Evolutionary conservation across 2,888 invertebrate species (phyloP).

Genomic region (Chymomyza fuscimana): DNA sequence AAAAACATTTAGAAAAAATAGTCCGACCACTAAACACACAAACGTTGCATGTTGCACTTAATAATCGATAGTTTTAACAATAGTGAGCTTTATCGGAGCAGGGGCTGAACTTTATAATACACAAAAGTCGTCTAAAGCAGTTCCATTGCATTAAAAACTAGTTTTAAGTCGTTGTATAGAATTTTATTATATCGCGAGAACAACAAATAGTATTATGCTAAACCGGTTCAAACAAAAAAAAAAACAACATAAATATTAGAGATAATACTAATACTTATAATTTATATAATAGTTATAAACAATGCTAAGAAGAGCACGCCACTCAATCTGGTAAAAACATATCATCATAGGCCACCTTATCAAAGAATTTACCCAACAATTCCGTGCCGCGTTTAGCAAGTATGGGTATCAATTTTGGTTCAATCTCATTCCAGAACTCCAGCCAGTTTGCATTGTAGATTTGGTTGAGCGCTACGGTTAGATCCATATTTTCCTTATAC

Average conservation of each 20-base stretch:
- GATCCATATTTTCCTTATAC: slow-evolving; percentile 35
- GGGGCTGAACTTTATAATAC: too few species aligned
- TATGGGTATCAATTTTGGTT: slow-evolving; percentile 23
- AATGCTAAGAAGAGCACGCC: neutral
- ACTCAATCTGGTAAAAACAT: slow-evolving; percentile 24
- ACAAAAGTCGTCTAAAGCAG: slow-evolving; percentile 18
- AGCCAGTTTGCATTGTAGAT: slow-evolving; percentile 39
- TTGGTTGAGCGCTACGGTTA: slow-evolving; percentile 29
- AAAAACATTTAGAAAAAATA: too few species aligned
- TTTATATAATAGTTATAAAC: neutral
- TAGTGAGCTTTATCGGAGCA: neutral
- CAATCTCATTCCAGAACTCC: slow-evolving; percentile 40
- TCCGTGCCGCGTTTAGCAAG: slow-evolving; percentile 18
- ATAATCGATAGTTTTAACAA: neutral
- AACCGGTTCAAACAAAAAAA: slow-evolving; percentile 20
- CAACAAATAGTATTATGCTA: slow-evolving; percentile 30
- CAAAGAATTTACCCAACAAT: neutral
- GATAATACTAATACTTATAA: too few species aligned
- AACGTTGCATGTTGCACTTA: neutral
- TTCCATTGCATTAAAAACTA: neutral
- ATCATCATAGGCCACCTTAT: slow-evolving; percentile 38
- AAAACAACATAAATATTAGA: too few species aligned
- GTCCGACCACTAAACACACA: too few species aligned
- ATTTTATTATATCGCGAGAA: slow-evolving; percentile 30
- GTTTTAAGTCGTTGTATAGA: slow-evolving; percentile 18